Base-by-base conservation (phyloP, 2,888 invertebrate species). In the Acronicta psi region DNA sequence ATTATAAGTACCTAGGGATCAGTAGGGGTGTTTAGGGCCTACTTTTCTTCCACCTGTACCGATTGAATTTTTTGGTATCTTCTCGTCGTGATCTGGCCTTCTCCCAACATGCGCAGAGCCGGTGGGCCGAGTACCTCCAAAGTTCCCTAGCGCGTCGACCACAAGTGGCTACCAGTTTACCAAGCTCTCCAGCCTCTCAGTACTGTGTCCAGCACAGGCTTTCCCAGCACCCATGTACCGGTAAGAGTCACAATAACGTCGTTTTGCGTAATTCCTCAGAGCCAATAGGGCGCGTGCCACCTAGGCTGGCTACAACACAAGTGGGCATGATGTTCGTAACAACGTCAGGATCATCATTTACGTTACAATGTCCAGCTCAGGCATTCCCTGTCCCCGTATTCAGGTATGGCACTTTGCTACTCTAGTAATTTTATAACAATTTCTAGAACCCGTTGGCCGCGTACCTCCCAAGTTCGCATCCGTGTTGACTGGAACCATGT, bases 361-460 rank as follows among this genome's bases (percentile, higher is more conserved):
- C 96, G 51, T 94, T 97, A 68, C 94, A 96, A 76, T 97, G 97
- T 84, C 96, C 96, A 46, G 96, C 96, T 57, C 97, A 97, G 93
- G 96, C 96, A 75, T 92, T 88, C 84, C 92, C 92, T 82, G 92
- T 92, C 84, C 93, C 93, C 73, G 75, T 88, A 69, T 93, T 93
- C 93, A 93, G 93, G 93, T 94, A 91, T 88, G 75, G 64, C 75
- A 75, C 57, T 75, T 69, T 57, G 68, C 72, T 78, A 74, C 75
- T 80, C 76, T 76, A 73, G 77, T 70, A 68, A 73, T 77, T 73
- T 74, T 74, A 69, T 77, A 59, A 68, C 54, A 38, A 60, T 80
- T 87, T 87, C 73, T 89, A 90, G 90, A 90, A 82, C 89, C 90
- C 25, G 90, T 89, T 71, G 89, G 90, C 72, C 88, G 89, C 46